phyloP scores from a whole-genome alignment of 92 coral and sea anemone species.

The Porites evermanni region DNA sequence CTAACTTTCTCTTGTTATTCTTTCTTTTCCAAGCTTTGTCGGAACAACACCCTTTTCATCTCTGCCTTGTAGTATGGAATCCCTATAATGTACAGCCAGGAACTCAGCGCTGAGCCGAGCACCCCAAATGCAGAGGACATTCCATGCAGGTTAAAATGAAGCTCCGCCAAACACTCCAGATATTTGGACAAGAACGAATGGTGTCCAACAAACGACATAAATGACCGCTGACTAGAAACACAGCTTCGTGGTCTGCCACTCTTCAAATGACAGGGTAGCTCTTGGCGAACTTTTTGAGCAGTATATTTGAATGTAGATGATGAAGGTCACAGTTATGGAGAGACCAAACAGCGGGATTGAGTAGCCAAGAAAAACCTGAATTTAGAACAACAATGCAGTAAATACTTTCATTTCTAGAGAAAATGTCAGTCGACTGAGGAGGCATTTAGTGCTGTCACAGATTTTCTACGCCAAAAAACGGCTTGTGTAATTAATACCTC shows the following conservation, averaged over 20 bases:
- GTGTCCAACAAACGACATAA: constrained; percentile 88
- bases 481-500: no score
- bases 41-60: not conserved
- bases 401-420: no score
- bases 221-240: constrained; percentile 80
- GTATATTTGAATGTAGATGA: constrained; percentile 61
- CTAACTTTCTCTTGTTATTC: not conserved
- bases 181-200: constrained; percentile 86
- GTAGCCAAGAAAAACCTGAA: constrained; percentile 73
- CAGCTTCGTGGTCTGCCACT: constrained; percentile 82
- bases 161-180: constrained; percentile 84
- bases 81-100: constrained; percentile 71
- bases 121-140: constrained; percentile 90
- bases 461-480: no score
- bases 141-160: constrained; percentile 90
- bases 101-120: constrained; percentile 84
- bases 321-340: constrained; percentile 72
- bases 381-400: not conserved
- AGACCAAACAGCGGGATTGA: constrained; percentile 77
- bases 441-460: no score
- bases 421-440: no score
- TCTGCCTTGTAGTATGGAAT: constrained; percentile 71
- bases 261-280: constrained; percentile 74
- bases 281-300: constrained; percentile 46
- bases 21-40: not conserved